These are phyloP conservation scores for Drosophila teissieri DNA, from an alignment of 1,140 invertebrate species.

Conservation along the genomic window DNA sequence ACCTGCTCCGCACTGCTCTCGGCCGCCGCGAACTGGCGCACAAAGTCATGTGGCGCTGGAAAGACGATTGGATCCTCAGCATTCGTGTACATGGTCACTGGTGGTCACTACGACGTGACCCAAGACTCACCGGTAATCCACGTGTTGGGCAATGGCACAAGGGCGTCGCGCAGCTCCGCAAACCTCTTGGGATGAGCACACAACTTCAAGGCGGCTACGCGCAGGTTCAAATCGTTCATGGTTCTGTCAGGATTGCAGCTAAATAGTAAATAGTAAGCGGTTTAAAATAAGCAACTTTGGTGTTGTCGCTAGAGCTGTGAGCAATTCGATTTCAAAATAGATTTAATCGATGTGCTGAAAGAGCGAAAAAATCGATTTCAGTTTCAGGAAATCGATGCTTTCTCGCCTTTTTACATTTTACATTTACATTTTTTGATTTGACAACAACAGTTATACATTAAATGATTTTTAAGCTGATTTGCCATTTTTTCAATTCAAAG, in stretches of 20 bases:
- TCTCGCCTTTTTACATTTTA: too few relatives aligned
- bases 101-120: neutral
- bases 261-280: neutral
- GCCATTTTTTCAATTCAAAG: too few relatives aligned
- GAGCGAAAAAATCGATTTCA: too few relatives aligned
- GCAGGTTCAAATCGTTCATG: slow-evolving; percentile 66
- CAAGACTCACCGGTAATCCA: slow-evolving; percentile 52
- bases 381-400: too few relatives aligned
- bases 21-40: slow-evolving; percentile 37
- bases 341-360: too few relatives aligned
- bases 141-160: slow-evolving; percentile 21
- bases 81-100: neutral
- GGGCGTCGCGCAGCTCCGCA: slow-evolving; percentile 39
- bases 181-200: slow-evolving; percentile 50
- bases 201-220: slow-evolving; percentile 57
- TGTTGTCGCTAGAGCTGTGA: too few relatives aligned
- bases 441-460: too few relatives aligned
- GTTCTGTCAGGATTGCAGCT: neutral
- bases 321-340: too few relatives aligned
- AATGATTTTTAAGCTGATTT: too few relatives aligned
- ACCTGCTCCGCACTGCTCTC: slow-evolving; percentile 41
- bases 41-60: slow-evolving; percentile 21
- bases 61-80: neutral
- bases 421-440: too few relatives aligned
- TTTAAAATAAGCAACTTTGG: too few relatives aligned